Evolutionary conservation across 2,113 vertebrate species (phyloP).

Genomic region (Chaetorhynchus papuensis): DNA sequence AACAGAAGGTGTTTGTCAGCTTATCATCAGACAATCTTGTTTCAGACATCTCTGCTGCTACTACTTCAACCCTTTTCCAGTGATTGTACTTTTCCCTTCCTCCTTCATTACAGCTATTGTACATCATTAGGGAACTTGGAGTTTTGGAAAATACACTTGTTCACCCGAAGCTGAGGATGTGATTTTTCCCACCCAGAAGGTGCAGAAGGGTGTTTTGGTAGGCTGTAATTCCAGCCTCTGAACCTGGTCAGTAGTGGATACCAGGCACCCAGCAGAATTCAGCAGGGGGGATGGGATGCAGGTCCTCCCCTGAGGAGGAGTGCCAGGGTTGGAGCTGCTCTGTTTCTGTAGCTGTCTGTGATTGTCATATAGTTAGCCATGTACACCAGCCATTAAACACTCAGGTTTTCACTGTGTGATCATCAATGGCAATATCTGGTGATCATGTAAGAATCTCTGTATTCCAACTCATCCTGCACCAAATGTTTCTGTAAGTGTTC

Average conservation of each 20-base stretch:
- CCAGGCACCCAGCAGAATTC: neutral
- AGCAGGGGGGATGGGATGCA: neutral
- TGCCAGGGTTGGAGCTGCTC: neutral
- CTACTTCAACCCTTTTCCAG: neutral
- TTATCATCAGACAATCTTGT: neutral
- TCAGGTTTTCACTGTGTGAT: neutral
- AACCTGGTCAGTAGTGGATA: neutral
- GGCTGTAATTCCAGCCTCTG: neutral
- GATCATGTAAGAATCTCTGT: fast-evolving
- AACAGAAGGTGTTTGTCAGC: neutral
- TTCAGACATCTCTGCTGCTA: neutral
- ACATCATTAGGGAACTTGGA: neutral
- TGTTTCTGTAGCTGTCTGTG: neutral
- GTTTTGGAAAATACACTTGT: neutral
- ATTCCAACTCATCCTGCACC: neutral
- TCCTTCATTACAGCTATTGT: neutral
- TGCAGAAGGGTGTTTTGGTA: neutral
- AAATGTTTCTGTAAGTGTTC: neutral
- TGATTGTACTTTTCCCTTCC: neutral
- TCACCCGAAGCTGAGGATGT: neutral
- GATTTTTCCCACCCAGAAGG: neutral
- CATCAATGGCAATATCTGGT: neutral
- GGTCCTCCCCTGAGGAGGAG: neutral
- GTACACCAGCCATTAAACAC: neutral
- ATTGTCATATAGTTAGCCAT: neutral